Base-by-base conservation (phyloP, 1,140 invertebrate species). In the Halyomorpha halys region DNA sequence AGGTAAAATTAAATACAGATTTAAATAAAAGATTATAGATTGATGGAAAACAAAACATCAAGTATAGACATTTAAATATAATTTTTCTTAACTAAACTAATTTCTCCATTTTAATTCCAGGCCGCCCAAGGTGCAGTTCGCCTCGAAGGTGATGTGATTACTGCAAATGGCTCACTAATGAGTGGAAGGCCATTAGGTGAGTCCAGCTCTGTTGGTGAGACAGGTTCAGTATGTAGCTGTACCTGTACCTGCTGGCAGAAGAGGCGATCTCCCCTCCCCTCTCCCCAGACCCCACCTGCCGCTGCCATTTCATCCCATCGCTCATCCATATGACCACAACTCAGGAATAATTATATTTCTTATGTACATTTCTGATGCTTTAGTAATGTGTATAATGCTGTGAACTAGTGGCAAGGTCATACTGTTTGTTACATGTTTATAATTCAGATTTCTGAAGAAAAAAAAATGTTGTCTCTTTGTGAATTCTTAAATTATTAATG, bases 71-170 rank as follows among this genome's bases (percentile, higher is more conserved):
- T 30, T 30, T 30, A 30, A 30, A 30, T 4, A 30, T 30, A 30
- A 30, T 4, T 30, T 3, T 30, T 30, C 27, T 8, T 4, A 30
- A 30, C 3, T 8, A 30, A 30, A 30, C 3, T 30, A 30, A 30
- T 30, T 5, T 56, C 1, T 56, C 6, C 2, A 23, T 25, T 14
- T 23, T 23, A 23, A 51, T 76, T 76, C 44, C 76, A 89, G 86
- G 87, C 87, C 67, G 81, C 90, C 76, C 81, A 86, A 81, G 82
- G 94, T 77, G 83, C 95, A 79, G 85, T 96, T 74, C 74, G 90
- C 73, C 77, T 97, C 51, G 94, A 97, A 72, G 94, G 94, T 64
- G 94, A 97, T 77, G 89, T 97, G 65, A 95, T 97, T 78, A 93
- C 86, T 69, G 90, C 88, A 60, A 91, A 88, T 72, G 90, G 86